phyloP scores from a whole-genome alignment of 2,797 vertebrate genomes.

The Falco rusticolus region DNA sequence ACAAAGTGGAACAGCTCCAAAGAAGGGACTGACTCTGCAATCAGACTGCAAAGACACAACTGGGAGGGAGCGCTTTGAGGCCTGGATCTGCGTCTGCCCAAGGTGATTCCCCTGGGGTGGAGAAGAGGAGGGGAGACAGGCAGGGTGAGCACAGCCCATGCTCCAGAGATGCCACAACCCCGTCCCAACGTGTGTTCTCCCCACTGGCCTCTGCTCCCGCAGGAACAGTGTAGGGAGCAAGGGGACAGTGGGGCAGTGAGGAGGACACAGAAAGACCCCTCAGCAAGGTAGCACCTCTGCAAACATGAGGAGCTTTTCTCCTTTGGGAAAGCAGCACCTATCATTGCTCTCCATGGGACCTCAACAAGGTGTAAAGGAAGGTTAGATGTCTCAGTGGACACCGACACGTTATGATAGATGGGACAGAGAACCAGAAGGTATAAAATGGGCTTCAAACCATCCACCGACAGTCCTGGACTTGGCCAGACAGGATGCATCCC shows the following conservation, averaged over 20 bases:
- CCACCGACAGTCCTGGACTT: neutral
- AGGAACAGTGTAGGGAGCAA: accelerated
- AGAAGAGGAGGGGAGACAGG: neutral
- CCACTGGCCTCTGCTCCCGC: neutral
- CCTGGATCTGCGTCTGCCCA: neutral
- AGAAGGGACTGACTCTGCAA: neutral
- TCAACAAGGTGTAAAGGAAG: neutral
- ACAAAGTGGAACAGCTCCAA: neutral
- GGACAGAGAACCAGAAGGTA: neutral
- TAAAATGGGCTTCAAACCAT: neutral
- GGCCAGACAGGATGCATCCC: neutral
- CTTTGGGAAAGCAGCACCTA: neutral
- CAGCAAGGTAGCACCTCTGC: accelerated
- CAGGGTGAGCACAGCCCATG: neutral
- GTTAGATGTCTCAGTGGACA: neutral
- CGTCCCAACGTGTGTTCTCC: accelerated
- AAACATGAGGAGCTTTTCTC: neutral
- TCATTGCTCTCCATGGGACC: neutral
- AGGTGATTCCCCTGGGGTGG: neutral
- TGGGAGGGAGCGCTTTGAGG: neutral
- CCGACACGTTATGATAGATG: neutral
- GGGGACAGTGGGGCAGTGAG: neutral
- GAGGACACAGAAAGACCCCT: neutral
- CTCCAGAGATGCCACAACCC: neutral
- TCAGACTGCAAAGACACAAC: neutral